Base-by-base conservation (phyloP, 1,140 invertebrate genomes). In the Chlorops oryzae region DNA sequence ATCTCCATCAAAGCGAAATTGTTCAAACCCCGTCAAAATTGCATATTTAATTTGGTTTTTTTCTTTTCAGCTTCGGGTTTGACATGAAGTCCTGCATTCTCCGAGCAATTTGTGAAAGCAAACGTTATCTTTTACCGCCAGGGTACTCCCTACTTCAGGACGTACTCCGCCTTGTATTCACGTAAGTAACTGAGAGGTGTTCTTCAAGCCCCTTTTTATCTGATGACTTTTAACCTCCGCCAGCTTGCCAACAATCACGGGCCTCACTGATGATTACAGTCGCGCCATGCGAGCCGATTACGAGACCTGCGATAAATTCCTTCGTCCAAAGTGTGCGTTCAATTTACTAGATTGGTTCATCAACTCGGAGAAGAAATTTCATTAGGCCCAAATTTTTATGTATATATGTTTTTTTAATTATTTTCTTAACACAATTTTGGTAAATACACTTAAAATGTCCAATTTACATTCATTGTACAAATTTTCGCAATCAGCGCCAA, bases 131-230 rank as follows among this genome's bases (percentile, higher is more conserved):
- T 4, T n/a, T 70, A 27, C 66, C 66, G 2, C 62, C 62, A 5
- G 66, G 66, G 3, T 70, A 70, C 18, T 70, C 66, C 15, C 62
- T 69, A 61, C 20, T 64, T 5, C 65, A 68, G 20, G 65, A 69
- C 38, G 64, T 69, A 54, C 17, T 69, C 2, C 51, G 65, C 0
- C 46, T 68, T 6, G 46, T 68, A 3, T 65, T 69, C 2, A 62
- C 61, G 65, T 69, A 17, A 57, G 65, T 62, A 37, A 32, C 17
- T 2, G 3, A 1, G 1, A 43, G 0, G 1, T 20, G 0, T 5
- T 37, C 3, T 20, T 7, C 0, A 2, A 21, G 13, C 12, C 45
- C 5, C 18, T 10, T 22, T 28, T 27, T 40, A 27, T 17, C 5
- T 12, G 22, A 1, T 35, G 18, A 3, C 38, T 2, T 18, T 25